Conservation (phyloP, 2,113 vertebrate genomes). For the Heterochromis multidens region DNA sequence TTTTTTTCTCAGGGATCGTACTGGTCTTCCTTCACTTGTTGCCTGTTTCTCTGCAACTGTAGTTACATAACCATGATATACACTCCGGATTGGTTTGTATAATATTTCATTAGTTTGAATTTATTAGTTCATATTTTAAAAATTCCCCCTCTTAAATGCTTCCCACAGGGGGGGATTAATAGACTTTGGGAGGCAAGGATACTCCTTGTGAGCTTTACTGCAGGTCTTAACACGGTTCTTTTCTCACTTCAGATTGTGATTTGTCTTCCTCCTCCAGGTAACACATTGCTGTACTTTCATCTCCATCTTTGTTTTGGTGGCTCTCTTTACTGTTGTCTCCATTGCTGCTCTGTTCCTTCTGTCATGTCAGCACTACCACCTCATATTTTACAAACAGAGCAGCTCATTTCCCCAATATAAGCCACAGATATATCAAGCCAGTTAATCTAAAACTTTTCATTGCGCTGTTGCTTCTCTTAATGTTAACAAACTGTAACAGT, state of each 20-base stretch:
- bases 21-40: no score
- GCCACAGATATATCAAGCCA: neutral
- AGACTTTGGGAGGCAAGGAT: no score
- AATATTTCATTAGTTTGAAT: no score
- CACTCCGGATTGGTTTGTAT: no score
- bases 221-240: neutral
- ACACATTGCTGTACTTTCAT: neutral
- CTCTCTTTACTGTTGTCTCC: neutral
- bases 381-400: neutral
- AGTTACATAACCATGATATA: no score
- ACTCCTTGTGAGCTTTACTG: neutral
- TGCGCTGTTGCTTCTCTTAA: neutral
- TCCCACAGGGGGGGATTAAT: no score
- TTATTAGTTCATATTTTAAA: no score
- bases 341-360: neutral
- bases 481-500: neutral
- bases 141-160: no score
- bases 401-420: neutral
- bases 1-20: no score
- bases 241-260: neutral
- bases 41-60: no score
- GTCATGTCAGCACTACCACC: neutral
- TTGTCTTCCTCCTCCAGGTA: neutral
- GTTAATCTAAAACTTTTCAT: neutral
- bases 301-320: neutral